These are phyloP conservation scores for Idaea aversata DNA, from an alignment of 2,888 invertebrate species.

Conservation along the genomic window DNA sequence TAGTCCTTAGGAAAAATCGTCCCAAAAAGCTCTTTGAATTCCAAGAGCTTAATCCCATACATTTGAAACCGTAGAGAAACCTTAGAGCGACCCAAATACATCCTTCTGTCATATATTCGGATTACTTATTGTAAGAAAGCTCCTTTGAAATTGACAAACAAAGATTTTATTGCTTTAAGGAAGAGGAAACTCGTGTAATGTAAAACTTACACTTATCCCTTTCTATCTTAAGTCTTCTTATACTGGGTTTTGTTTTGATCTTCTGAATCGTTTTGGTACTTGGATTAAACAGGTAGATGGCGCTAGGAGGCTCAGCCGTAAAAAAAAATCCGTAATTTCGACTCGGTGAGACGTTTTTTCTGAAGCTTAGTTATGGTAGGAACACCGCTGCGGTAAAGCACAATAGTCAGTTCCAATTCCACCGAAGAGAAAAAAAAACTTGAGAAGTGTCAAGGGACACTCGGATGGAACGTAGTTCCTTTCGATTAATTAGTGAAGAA, in stretches of 20 bases:
- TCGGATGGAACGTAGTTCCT: too few relatives aligned
- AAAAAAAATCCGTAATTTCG: too few relatives aligned
- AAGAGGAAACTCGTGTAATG: neutral
- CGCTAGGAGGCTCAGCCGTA: too few relatives aligned
- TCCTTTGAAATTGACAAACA: conserved; percentile 3
- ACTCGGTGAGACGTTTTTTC: too few relatives aligned
- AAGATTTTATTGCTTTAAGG: conserved; percentile 1
- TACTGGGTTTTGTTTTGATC: neutral
- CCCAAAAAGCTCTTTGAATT: neutral
- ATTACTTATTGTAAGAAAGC: neutral
- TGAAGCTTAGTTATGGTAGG: too few relatives aligned
- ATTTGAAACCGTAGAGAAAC: neutral
- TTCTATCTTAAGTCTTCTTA: neutral
- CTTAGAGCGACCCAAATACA: neutral
- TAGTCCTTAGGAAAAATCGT: neutral
- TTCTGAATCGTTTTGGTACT: neutral
- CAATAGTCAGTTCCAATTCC: too few relatives aligned
- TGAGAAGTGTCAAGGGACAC: too few relatives aligned
- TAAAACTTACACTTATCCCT: neutral
- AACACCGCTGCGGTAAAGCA: too few relatives aligned
- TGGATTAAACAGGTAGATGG: neutral
- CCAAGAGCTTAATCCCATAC: neutral
- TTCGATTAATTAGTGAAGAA: too few relatives aligned
- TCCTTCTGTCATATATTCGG: neutral
- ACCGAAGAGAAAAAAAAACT: too few relatives aligned